Percentiles rank a stretch among this genome's conserved stretches.
Evolutionary conservation across 1,140 invertebrate genomes (phyloP).

Genomic region (Drosophila kurseongensis): DNA sequence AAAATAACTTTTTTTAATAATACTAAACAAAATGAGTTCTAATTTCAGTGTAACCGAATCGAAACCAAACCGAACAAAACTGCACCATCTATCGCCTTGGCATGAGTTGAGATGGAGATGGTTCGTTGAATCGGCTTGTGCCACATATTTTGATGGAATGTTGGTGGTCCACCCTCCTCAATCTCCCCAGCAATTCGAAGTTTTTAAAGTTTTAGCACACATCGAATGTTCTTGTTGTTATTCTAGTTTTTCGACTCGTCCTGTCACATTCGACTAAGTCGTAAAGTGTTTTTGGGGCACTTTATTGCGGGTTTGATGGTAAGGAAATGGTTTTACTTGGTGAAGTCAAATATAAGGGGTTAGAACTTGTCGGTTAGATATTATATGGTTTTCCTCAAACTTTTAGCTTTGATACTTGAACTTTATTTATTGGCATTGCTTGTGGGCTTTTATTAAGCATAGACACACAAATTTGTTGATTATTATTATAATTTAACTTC

Average conservation of each 20-base stretch:
- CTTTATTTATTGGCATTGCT: not conserved
- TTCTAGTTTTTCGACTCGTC: slow-evolving; percentile 18
- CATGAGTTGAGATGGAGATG: slow-evolving; percentile 35
- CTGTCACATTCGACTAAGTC: slow-evolving; percentile 16
- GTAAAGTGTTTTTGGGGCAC: slow-evolving; percentile 31
- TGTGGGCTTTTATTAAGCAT: not conserved
- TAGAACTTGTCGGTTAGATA: slow-evolving; percentile 16
- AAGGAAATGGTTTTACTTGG: slow-evolving; percentile 10
- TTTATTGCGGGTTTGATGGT: slow-evolving; percentile 2
- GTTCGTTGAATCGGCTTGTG: slow-evolving; percentile 55
- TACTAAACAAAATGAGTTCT: not conserved
- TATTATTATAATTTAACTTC: too few species aligned
- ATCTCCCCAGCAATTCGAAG: slow-evolving; percentile 22
- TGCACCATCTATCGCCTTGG: slow-evolving; percentile 27
- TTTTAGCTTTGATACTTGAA: not conserved
- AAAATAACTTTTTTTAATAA: not conserved
- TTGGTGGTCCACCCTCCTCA: slow-evolving; percentile 28
- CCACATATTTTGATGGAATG: slow-evolving; percentile 67
- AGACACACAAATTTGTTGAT: too few species aligned
- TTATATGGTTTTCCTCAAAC: slow-evolving; percentile 1
- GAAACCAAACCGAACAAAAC: slow-evolving; percentile 26
- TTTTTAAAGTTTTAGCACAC: slow-evolving; percentile 53
- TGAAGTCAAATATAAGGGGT: not conserved
- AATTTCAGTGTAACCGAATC: slow-evolving; percentile 22
- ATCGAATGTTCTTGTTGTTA: slow-evolving; percentile 20